These are phyloP conservation scores for Hemithea aestivaria DNA, from an alignment of 2,888 invertebrate species.

Conservation along the genomic window DNA sequence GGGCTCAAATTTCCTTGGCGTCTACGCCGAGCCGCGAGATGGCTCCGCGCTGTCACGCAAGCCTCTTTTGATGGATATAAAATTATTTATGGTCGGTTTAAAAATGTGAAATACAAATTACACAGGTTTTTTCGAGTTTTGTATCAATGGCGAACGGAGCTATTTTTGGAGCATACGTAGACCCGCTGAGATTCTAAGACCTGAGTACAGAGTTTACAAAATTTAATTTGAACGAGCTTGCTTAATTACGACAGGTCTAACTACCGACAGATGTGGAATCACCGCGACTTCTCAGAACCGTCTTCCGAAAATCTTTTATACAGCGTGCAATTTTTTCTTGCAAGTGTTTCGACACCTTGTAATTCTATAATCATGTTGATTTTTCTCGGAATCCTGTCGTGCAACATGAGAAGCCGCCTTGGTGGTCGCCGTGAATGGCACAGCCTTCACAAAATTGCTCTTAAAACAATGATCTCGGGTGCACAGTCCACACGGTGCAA, in stretches of 20 bases:
- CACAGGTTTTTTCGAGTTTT: slow-evolving; percentile 21
- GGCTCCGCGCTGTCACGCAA: slow-evolving; percentile 65
- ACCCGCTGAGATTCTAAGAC: too few relatives aligned
- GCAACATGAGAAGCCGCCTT: slow-evolving; percentile 59
- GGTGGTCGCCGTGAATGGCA: slow-evolving; percentile 56
- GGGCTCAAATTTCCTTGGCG: slow-evolving; percentile 66
- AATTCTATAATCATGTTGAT: slow-evolving; percentile 56
- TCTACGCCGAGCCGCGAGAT: slow-evolving; percentile 33
- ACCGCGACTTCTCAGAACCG: slow-evolving; percentile 9
- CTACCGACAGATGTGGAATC: slow-evolving; percentile 1
- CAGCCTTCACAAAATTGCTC: slow-evolving; percentile 32
- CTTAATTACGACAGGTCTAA: slow-evolving; percentile 1
- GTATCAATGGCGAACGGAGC: slow-evolving; percentile 13
- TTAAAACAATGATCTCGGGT: slow-evolving; percentile 28
- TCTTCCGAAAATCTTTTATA: slow-evolving; percentile 9
- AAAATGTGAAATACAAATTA: slow-evolving; percentile 32
- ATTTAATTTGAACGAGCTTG: not conserved
- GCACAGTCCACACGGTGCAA: slow-evolving; percentile 6
- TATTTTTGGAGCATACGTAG: slow-evolving; percentile 19
- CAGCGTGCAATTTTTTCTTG: slow-evolving; percentile 13
- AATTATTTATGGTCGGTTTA: slow-evolving; percentile 51
- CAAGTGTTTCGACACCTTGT: slow-evolving; percentile 53
- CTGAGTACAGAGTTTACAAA: slow-evolving; percentile 4
- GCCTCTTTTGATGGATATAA: slow-evolving; percentile 57
- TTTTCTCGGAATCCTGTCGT: slow-evolving; percentile 58